Base-by-base conservation (phyloP, 2,113 vertebrate species). In the Myotis brandtii region DNA sequence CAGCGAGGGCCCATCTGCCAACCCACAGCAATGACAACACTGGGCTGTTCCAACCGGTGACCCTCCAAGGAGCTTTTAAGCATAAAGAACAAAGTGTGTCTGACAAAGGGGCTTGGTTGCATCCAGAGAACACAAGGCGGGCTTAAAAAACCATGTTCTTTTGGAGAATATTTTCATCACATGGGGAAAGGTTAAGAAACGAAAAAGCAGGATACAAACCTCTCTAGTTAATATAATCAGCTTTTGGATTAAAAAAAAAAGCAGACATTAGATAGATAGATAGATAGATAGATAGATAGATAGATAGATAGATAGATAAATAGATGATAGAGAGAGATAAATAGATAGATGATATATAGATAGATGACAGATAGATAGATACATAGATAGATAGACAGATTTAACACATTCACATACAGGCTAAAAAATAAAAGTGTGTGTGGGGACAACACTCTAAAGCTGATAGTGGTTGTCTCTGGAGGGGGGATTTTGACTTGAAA, bases 21-120 rank as follows among this genome's bases (percentile, higher is more conserved):
- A 96, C 96, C 96, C 97, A 96, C 97, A 96, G 97, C 89, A 94
- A 96, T 80, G 96, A 96, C 96, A 96, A 86, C 95, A 79, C 94
- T 59, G 82, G 95, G 94, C 93, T 95, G 91, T 93, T 96, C 94
- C 86, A 95, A 93, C 73, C 56, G 0, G 94, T 86, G 95, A 93
- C 94, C 96, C 95, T 96, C 93, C 76, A 91, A 88, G 91, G 93
- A 97, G 93, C 54, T 90, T 83, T 50, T 46, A 50, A 52, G 88
- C 86, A 96, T 75, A 96, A 97, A 95, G 96, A 94, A 95, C 93
- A 86, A 73, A 93, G 96, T 96, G 96, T 95, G 80, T 80, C 64
- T 95, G 79, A 97, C 96, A 91, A 66, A 95, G 89, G 50, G 85
- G 81, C 91, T 79, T 88, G 94, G 95, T 17, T 73, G 67, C 64